Conservation (phyloP, 2,888 invertebrate genomes). For the Fissipunctia ypsillon region DNA sequence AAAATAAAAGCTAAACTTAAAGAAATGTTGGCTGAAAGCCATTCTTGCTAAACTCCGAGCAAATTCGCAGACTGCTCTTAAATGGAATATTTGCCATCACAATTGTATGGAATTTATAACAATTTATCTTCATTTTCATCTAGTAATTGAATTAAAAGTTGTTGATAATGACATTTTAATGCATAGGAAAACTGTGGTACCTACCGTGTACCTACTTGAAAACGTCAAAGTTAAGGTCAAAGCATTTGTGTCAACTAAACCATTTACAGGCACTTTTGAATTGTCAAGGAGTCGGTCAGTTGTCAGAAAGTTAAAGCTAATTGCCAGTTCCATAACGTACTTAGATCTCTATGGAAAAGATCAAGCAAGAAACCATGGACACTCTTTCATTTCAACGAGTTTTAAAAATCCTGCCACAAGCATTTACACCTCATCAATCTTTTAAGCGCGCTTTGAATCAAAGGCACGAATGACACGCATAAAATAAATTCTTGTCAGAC, state of each 20-base stretch:
- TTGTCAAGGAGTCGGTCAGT: not conserved
- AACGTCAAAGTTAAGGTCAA: not conserved
- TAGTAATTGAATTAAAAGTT: not conserved
- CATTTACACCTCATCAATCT: not conserved
- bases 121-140: not conserved
- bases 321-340: not conserved
- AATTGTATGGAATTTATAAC: not conserved
- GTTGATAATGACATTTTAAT: not conserved
- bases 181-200: not conserved
- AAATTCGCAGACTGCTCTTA: conserved; percentile 4
- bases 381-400: not conserved
- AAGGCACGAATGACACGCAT: too few relatives aligned
- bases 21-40: conserved; percentile 22
- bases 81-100: conserved; percentile 2
- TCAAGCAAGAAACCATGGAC: not conserved
- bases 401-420: not conserved
- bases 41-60: not conserved
- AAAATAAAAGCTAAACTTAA: conserved; percentile 19
- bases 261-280: not conserved
- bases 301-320: not conserved
- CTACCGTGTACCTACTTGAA: not conserved
- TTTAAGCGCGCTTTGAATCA: not conserved
- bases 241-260: too few relatives aligned
- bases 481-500: too few relatives aligned
- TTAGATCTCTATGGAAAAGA: not conserved